Conservation (phyloP, 2,888 invertebrate species). For the Galerucella nymphaeae region DNA sequence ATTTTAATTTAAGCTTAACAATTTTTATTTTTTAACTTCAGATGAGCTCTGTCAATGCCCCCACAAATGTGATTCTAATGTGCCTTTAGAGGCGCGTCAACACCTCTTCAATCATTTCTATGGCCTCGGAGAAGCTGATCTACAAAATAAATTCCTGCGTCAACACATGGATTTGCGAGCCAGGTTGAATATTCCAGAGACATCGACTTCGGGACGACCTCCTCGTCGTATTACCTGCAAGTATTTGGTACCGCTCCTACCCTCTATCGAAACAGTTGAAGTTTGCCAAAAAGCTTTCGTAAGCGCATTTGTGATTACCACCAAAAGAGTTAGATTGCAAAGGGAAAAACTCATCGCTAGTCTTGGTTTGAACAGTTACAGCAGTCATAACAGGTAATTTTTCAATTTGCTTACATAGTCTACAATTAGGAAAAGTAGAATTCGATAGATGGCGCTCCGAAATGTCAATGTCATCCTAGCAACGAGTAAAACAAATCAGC, state of each 20-base stretch:
- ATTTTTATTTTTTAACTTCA: slow-evolving; percentile 50
- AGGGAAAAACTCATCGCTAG: slow-evolving; percentile 67
- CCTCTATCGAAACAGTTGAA: slow-evolving; percentile 52
- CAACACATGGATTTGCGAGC: slow-evolving; percentile 67
- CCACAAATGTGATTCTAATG: slow-evolving; percentile 68
- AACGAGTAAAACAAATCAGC: no score
- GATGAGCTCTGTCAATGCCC: slow-evolving; percentile 68
- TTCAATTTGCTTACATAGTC: neutral
- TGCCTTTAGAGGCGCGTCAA: slow-evolving; percentile 64
- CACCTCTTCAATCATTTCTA: slow-evolving; percentile 67
- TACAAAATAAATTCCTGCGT: slow-evolving; percentile 67
- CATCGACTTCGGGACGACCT: slow-evolving; percentile 56
- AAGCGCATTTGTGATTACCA: slow-evolving; percentile 68
- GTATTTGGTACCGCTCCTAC: slow-evolving; percentile 63
- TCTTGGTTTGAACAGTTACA: slow-evolving; percentile 64
- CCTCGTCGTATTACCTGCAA: slow-evolving; percentile 68
- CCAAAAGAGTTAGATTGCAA: slow-evolving; percentile 67
- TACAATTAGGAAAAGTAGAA: neutral
- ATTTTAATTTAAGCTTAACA: neutral
- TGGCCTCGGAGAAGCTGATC: slow-evolving; percentile 65
- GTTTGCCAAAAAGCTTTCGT: slow-evolving; percentile 70
- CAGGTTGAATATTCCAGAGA: slow-evolving; percentile 61
- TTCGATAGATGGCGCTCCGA: no score
- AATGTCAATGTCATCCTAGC: no score
- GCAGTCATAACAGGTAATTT: slow-evolving; percentile 59